Conservation (phyloP, 2,888 invertebrate species). For the Geophilus truncorum region DNA sequence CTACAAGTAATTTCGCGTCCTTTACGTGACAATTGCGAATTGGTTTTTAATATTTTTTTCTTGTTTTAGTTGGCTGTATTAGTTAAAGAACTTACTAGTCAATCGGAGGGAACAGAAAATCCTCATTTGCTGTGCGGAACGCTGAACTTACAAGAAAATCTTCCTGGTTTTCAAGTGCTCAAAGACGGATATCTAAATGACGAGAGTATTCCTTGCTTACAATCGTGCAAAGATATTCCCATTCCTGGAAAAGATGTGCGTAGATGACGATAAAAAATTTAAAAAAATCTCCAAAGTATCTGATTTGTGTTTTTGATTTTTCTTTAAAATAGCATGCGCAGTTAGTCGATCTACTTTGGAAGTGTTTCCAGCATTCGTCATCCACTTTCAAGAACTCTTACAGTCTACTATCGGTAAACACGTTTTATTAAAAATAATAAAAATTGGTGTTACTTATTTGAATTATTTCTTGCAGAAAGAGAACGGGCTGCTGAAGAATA, state of each 20-base stretch:
- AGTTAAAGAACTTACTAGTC: constrained; percentile 37
- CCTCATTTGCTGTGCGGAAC: constrained; percentile 39
- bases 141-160: constrained; percentile 37
- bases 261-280: not conserved
- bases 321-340: not conserved
- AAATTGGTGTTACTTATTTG: no score
- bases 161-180: constrained; percentile 39
- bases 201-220: constrained; percentile 40
- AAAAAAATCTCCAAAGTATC: not conserved
- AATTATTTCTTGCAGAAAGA: not conserved
- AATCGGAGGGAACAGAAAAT: constrained; percentile 36
- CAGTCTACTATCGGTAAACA: constrained; percentile 37
- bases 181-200: constrained; percentile 40
- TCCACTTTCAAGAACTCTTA: constrained; percentile 39
- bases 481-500: not conserved
- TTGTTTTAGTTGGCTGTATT: constrained; percentile 37
- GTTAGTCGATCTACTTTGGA: constrained; percentile 39
- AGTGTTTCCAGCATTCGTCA: constrained; percentile 39
- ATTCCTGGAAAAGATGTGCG: constrained; percentile 38
- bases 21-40: no score
- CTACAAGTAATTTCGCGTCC: constrained; percentile 36
- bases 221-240: constrained; percentile 38
- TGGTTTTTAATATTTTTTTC: not conserved
- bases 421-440: no score
- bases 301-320: not conserved